Conservation (phyloP, 2,113 vertebrate species). For the Bubo bubo region DNA sequence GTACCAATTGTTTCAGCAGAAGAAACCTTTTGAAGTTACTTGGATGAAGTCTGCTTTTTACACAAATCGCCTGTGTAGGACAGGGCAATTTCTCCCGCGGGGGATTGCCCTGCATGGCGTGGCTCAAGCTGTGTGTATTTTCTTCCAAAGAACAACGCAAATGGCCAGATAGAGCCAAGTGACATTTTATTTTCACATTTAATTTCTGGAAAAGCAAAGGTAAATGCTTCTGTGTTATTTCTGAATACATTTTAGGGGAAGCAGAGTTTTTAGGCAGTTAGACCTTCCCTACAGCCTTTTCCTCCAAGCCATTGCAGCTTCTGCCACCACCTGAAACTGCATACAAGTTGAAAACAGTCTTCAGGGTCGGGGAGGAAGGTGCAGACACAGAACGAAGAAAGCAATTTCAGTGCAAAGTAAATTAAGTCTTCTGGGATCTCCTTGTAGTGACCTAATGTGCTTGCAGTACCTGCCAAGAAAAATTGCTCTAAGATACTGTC, state of each 20-base stretch:
- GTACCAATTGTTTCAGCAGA: neutral
- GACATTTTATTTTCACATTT: neutral
- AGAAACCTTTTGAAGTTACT: neutral
- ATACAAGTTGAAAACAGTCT: neutral
- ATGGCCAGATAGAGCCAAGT: neutral
- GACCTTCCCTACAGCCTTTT: neutral
- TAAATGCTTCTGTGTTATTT: neutral
- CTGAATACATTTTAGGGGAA: neutral
- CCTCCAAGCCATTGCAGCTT: neutral
- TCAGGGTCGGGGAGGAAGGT: neutral
- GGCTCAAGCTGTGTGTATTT: neutral
- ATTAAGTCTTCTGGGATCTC: neutral
- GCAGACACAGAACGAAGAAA: neutral
- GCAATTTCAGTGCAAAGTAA: neutral
- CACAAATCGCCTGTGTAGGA: neutral
- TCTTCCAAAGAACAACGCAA: neutral
- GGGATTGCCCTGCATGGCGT: neutral
- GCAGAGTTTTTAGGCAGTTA: neutral
- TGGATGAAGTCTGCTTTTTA: neutral
- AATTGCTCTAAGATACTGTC: neutral
- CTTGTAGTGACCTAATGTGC: neutral
- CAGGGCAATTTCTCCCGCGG: neutral
- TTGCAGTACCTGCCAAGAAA: neutral
- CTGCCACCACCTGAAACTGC: neutral
- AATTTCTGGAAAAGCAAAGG: neutral